Evolutionary conservation across 1,140 invertebrate species (phyloP), one percentile per base, ranked within the genome.

Genomic region (Trypoxylus dichotomus): DNA sequence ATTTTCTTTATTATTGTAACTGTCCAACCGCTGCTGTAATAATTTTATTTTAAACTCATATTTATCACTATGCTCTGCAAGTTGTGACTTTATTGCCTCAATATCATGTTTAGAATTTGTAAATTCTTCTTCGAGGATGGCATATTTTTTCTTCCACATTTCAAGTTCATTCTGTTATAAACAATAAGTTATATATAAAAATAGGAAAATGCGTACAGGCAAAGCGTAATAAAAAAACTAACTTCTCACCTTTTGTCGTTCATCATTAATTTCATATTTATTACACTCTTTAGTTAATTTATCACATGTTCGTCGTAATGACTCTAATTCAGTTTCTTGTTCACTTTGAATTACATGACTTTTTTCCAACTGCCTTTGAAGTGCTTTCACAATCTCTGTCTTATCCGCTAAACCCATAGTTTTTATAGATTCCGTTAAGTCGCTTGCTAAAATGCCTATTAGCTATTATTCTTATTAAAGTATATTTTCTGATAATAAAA

Each of bases 361-460:
- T 75, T 75, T 75, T 47, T 43, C 74, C 24, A 75, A 75, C 54
- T 75, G 42, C 54, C 43, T 21, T 75, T 75, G 74, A 15, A 75
- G 21, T 27, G 42, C 74, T 21, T 75, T 75, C n/a, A 75, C 43
- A n/a, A 47, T 47, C 25, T 75, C 74, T 24, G 43, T 75, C n/a
- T 75, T 75, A 11, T 75, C 74, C 11, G 74, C 15, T 47, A 75
- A 75, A 24, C 43, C 43, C 74, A 75, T 75, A 27, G 41, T 25
- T 75, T 21, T 41, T 47, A 54, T 29, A 42, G 74, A 75, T 37
- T 75, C 74, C 13, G 41, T 43, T 21, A 75, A 27, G 21, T 75
- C 74, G 27, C n/a, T 41, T 37, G n/a, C 74, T 75, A 15, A 54
- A 75, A 75, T 13, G 1, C 3, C 19, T 41, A 3, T 74, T 32